A percentile compares a stretch with the other conserved stretches of the same genome.
Conservation (phyloP, 2,888 invertebrate species). For the Holacanthella duospinosa region DNA sequence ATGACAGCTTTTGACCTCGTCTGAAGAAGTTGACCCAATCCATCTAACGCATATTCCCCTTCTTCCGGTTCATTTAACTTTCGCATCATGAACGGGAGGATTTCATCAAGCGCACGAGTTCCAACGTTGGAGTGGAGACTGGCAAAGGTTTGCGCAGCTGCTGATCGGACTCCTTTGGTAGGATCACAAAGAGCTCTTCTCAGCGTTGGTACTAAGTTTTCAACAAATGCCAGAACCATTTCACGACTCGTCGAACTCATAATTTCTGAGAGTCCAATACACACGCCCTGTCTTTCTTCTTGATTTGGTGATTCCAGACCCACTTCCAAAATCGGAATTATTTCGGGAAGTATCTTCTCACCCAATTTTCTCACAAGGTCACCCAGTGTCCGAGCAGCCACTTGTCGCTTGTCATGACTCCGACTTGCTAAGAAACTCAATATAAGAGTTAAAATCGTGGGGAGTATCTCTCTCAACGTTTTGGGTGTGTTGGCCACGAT, state of each 20-base stretch:
- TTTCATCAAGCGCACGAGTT: constrained; percentile 87
- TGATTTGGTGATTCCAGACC: constrained; percentile 82
- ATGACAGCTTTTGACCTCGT: constrained; percentile 90
- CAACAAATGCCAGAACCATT: constrained; percentile 80
- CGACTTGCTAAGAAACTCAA: constrained; percentile 91
- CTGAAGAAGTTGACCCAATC: constrained; percentile 91
- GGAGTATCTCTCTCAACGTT: constrained; percentile 88
- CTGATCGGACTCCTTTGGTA: constrained; percentile 76
- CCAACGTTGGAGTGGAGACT: constrained; percentile 90
- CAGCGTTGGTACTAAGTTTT: constrained; percentile 85
- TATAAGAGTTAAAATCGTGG: constrained; percentile 80
- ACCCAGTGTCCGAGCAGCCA: constrained; percentile 63
- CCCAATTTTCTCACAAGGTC: constrained; percentile 95
- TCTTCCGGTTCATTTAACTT: constrained; percentile 64
- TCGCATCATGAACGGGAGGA: constrained; percentile 80
- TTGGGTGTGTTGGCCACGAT: constrained; percentile 96
- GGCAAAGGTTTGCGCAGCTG: constrained; percentile 95
- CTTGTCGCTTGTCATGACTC: constrained; percentile 87
- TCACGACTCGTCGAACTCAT: constrained; percentile 93
- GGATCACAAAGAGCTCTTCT: constrained; percentile 86
- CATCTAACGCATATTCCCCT: constrained; percentile 87
- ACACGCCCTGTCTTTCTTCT: constrained; percentile 96
- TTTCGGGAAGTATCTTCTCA: constrained; percentile 92
- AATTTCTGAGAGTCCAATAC: constrained; percentile 95
- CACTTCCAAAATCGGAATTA: constrained; percentile 90